phyloP scores from a whole-genome alignment of 2,797 vertebrate genomes.

The Chloroceryle inda region DNA sequence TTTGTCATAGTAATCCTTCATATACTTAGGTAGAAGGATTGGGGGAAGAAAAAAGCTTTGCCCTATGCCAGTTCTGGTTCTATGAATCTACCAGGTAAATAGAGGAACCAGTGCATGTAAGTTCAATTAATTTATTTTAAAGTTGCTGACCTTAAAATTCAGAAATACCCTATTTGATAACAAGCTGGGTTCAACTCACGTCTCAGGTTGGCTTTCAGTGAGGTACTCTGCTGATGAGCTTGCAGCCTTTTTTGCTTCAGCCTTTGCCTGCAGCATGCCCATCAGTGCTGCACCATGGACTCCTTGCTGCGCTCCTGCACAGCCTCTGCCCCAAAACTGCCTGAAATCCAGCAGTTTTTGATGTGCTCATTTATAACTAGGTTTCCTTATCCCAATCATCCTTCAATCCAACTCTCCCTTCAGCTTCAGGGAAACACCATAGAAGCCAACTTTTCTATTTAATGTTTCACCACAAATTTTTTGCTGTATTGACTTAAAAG shows the following conservation, averaged over 20 bases:
- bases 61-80: not conserved
- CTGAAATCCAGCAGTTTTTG: not conserved
- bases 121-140: not conserved
- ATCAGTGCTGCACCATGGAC: fast-evolving
- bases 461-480: not conserved
- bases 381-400: not conserved
- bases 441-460: not conserved
- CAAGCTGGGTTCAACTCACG: not conserved
- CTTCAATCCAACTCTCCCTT: not conserved
- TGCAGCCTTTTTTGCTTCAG: fast-evolving
- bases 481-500: not conserved
- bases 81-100: not conserved
- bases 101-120: not conserved
- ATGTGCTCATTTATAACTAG: not conserved
- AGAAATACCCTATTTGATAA: not conserved
- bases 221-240: fast-evolving
- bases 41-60: fast-evolving
- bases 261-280: not conserved
- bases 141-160: not conserved
- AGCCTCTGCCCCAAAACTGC: not conserved
- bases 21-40: not conserved
- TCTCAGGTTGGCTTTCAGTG: not conserved
- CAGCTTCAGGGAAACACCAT: not conserved
- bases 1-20: not conserved
- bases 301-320: not conserved